Percentiles rank a stretch among this genome's conserved stretches.
Conservation (phyloP, 2,888 invertebrate genomes). For the Mythimna pallens region DNA sequence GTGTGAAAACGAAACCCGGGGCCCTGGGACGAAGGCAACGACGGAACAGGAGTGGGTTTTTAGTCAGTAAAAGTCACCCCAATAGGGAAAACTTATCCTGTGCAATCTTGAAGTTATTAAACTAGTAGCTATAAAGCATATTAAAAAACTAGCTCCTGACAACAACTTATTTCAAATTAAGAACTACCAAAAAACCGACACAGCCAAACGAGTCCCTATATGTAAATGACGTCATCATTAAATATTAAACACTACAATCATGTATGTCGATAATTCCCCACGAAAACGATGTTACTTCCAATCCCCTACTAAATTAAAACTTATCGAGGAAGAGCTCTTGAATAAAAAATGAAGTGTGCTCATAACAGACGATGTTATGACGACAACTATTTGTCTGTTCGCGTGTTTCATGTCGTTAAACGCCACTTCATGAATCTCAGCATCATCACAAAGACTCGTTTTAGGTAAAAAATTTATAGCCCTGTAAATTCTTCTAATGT, state of each 20-base stretch:
- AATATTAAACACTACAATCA: slow-evolving; percentile 41
- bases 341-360: slow-evolving; percentile 60
- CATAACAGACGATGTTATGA: slow-evolving; percentile 57
- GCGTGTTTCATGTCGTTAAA: slow-evolving; percentile 69
- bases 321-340: slow-evolving; percentile 46
- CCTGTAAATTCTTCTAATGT: slow-evolving; percentile 47
- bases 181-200: not conserved
- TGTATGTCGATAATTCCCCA: slow-evolving; percentile 40
- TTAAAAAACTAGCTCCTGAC: not conserved
- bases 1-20: too few relatives aligned
- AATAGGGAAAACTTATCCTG: too few relatives aligned
- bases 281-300: slow-evolving; percentile 40
- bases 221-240: slow-evolving; percentile 27
- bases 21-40: too few relatives aligned
- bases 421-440: slow-evolving; percentile 57
- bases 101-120: too few relatives aligned
- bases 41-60: too few relatives aligned
- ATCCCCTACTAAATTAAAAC: slow-evolving; percentile 47
- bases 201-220: not conserved
- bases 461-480: slow-evolving; percentile 56
- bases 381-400: slow-evolving; percentile 65
- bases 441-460: slow-evolving; percentile 49
- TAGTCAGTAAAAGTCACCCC: too few relatives aligned
- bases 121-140: too few relatives aligned
- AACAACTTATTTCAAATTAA: not conserved